Base-by-base conservation (phyloP, 2,888 invertebrate species). In the Xestia rhomboidea region DNA sequence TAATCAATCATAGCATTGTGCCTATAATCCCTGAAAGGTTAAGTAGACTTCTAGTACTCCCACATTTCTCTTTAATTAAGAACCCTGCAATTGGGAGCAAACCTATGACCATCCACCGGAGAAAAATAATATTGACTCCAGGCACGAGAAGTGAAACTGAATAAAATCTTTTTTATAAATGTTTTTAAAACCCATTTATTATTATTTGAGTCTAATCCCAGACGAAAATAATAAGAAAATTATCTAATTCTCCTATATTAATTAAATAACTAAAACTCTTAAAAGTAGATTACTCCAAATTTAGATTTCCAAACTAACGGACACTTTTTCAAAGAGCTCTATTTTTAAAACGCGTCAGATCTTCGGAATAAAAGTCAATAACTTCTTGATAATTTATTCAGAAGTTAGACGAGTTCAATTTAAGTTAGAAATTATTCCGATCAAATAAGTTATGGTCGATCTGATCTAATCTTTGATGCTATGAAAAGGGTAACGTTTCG, bases 351-450 rank as follows among this genome's bases (percentile, higher is more conserved):
- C 54, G 68, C 66, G 76, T 79, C 83, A 67, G 69, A 44, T 21
- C 44, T 71, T 79, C 15, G 21, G 63, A 41, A 73, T 73, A 60
- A 64, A 66, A 73, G 76, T 79, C 86, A 76, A 76, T 83, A 86
- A 76, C 62, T 76, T 79, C 76, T 63, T 72, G 63, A 75, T 87
- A 85, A 87, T 79, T 84, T 81, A 86, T 86, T 86, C 76, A 76
- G 83, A 87, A 87, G 82, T 86, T 84, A 24, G 38, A 66, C 67
- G 76, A 73, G 73, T 80, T 79, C 83, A 86, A 88, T 87, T 87
- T 84, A 85, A 87, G 78, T 88, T 87, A 38, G 73, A 72, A 84
- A 81, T 88, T 87, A 84, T 86, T 84, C 78, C 77, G 86, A 82
- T 87, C 80, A 68, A 86, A 74, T 77, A 87, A 87, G 80, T 88